A percentile compares a stretch with the other conserved stretches of the same genome.
Evolutionary conservation across 92 coral and sea anemone genomes (phyloP).

Genomic region (Porites evermanni): DNA sequence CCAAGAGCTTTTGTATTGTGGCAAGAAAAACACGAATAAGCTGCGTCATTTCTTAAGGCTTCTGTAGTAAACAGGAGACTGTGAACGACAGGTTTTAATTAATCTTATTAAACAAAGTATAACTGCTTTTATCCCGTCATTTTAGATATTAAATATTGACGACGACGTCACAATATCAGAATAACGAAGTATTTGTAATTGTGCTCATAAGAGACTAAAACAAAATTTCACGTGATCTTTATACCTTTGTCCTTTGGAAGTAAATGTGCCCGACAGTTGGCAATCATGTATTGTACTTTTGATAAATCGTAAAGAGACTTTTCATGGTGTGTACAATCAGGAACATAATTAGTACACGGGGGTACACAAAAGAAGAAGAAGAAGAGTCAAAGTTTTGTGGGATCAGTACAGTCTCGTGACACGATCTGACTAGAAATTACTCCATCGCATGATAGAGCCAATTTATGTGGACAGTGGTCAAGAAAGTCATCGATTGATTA

Average conservation of each 20-base stretch:
- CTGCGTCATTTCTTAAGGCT: too few species aligned
- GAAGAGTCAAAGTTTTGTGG: too few species aligned
- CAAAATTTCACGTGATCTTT: slow-evolving; percentile 29
- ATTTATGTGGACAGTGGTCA: too few species aligned
- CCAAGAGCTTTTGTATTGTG: too few species aligned
- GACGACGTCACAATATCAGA: not conserved
- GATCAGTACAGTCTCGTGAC: too few species aligned
- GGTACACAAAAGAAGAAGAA: not conserved
- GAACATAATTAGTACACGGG: not conserved
- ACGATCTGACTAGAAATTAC: too few species aligned
- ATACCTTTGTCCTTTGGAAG: slow-evolving; percentile 1
- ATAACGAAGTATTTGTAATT: not conserved
- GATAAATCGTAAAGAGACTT: not conserved
- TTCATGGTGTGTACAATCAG: not conserved
- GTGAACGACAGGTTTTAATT: not conserved
- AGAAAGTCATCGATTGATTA: too few species aligned
- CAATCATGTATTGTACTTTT: slow-evolving; percentile 6
- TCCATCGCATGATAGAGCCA: too few species aligned
- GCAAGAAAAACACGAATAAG: too few species aligned
- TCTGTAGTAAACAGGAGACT: not conserved
- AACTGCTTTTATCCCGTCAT: slow-evolving; percentile 5
- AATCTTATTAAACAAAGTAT: not conserved
- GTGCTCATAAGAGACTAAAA: not conserved
- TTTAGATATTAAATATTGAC: slow-evolving; percentile 20
- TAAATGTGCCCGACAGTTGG: not conserved